phyloP scores from a whole-genome alignment of 2,888 invertebrate genomes.

The Drosophila niveifrons region DNA sequence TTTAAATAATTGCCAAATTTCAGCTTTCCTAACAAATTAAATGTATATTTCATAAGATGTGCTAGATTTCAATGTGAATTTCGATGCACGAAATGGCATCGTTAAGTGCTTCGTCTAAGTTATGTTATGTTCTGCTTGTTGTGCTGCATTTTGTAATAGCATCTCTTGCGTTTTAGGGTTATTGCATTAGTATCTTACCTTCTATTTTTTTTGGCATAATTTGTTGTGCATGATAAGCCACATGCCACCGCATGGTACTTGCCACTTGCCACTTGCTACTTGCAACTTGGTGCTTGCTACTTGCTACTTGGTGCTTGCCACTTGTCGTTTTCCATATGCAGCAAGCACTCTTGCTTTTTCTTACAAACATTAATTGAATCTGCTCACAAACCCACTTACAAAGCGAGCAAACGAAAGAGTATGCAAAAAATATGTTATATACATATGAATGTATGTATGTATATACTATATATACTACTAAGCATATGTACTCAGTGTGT shows the following conservation, averaged over 20 bases:
- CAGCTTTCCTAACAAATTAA: no score
- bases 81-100: no score
- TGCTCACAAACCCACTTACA: constrained; percentile 5
- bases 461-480: background rate
- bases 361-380: constrained; percentile 37
- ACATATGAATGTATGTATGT: no score
- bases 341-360: constrained; percentile 18
- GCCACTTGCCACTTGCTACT: constrained; percentile 17
- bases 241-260: constrained; percentile 15
- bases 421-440: background rate
- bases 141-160: background rate
- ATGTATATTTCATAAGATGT: no score
- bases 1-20: no score
- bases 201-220: constrained; percentile 17
- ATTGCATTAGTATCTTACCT: constrained; percentile 11
- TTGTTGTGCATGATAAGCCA: constrained; percentile 29
- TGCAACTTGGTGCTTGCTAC: constrained; percentile 22
- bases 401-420: background rate
- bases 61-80: no score
- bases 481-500: constrained; percentile 1
- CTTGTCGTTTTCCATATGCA: background rate
- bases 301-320: constrained; percentile 16
- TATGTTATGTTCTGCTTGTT: background rate
- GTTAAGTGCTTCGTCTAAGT: no score
- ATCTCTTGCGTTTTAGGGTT: constrained; percentile 6